Evolutionary conservation across 2,113 vertebrate species (phyloP).

Genomic region (Oryzias curvinotus): DNA sequence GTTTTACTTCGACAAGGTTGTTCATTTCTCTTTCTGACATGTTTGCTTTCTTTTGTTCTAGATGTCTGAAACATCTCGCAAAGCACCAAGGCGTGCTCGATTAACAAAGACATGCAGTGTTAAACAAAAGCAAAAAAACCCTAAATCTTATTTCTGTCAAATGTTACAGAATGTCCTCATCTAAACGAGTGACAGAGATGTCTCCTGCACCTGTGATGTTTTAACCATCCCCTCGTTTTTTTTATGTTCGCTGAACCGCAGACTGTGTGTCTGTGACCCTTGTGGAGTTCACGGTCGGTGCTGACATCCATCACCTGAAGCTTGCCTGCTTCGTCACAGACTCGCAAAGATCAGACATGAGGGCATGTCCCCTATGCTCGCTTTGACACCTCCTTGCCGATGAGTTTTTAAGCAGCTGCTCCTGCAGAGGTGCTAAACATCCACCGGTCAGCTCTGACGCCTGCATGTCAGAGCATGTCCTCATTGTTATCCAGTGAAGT

Average conservation of each 20-base stretch:
- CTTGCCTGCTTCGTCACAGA: constrained; percentile 8
- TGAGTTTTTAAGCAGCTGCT: constrained; percentile 22
- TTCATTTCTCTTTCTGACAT: too few species aligned
- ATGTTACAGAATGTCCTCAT: background rate
- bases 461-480: constrained; percentile 26
- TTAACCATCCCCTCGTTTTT: constrained; percentile 1
- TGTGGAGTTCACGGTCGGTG: constrained; percentile 15
- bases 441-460: constrained; percentile 15
- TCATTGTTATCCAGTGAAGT: constrained; percentile 16
- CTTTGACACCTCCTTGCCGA: constrained; percentile 34
- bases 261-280: constrained; percentile 22
- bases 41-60: too few species aligned
- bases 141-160: background rate
- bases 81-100: too few species aligned
- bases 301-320: constrained; percentile 15
- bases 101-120: background rate
- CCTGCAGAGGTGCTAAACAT: constrained; percentile 22
- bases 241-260: constrained; percentile 1
- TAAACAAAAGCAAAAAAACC: background rate
- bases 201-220: constrained; percentile 1
- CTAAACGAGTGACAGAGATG: background rate
- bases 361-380: constrained; percentile 10
- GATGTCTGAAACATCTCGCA: too few species aligned
- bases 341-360: constrained; percentile 13
- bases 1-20: too few species aligned